These are phyloP conservation scores for Syrista parreyssii DNA, from an alignment of 2,888 invertebrate species.

Conservation along the genomic window DNA sequence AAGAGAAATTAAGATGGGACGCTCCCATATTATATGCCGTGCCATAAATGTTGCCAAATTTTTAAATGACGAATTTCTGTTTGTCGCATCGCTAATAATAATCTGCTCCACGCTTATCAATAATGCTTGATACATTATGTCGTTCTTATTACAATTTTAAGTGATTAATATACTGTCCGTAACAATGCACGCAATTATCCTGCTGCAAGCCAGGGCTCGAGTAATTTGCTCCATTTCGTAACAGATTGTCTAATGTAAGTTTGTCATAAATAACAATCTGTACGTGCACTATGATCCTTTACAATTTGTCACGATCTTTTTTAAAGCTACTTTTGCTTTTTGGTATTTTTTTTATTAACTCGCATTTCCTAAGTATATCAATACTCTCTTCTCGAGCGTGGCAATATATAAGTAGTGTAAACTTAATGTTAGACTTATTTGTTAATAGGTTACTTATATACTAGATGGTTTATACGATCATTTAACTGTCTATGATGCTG, in stretches of 20 bases:
- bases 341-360: background rate
- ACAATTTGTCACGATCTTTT: background rate
- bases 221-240: background rate
- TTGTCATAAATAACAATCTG: background rate
- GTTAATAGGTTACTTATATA: background rate
- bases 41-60: conserved; percentile 47
- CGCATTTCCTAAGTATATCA: background rate
- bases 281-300: background rate
- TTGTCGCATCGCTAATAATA: conserved; percentile 9
- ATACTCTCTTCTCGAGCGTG: background rate
- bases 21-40: conserved; percentile 48
- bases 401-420: background rate
- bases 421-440: background rate
- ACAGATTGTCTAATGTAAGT: background rate
- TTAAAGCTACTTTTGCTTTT: background rate
- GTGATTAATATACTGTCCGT: background rate
- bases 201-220: background rate
- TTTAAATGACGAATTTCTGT: conserved; percentile 21
- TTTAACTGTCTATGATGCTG: background rate
- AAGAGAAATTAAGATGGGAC: conserved; percentile 15
- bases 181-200: background rate
- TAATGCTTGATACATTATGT: background rate
- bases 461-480: background rate
- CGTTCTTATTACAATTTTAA: background rate
- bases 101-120: background rate